These are phyloP conservation scores for Urocynchramus pylzowi DNA, from an alignment of 2,113 vertebrate genomes.

Conservation along the genomic window DNA sequence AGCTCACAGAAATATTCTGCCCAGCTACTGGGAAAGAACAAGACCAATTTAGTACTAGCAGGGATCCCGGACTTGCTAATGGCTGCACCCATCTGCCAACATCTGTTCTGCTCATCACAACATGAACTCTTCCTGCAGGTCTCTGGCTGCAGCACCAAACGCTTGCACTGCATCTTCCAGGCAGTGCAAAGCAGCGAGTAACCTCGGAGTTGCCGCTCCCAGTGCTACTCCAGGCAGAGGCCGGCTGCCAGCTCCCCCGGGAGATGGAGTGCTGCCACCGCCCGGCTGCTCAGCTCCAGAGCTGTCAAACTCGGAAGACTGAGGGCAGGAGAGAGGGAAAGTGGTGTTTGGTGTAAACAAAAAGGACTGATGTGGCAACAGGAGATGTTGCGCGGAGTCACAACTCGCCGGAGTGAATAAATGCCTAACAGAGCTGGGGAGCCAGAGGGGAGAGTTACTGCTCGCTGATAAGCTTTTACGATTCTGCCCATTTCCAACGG, in stretches of 20 bases:
- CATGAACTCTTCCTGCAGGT: neutral
- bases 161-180: neutral
- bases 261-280: slow-evolving; percentile 28
- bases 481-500: neutral
- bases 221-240: neutral
- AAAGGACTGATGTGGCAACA: neutral
- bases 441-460: neutral
- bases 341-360: neutral
- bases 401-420: neutral
- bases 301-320: neutral
- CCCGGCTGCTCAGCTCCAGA: neutral
- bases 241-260: neutral
- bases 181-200: neutral
- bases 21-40: neutral
- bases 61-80: neutral
- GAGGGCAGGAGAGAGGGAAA: neutral
- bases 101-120: neutral
- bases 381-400: fast-evolving
- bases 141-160: neutral
- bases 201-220: neutral
- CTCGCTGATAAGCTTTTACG: neutral
- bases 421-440: neutral
- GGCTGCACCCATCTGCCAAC: neutral
- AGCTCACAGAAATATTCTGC: neutral
- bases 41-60: neutral